Base-by-base conservation (phyloP, 2,113 vertebrate species). In the Vimba vimba region DNA sequence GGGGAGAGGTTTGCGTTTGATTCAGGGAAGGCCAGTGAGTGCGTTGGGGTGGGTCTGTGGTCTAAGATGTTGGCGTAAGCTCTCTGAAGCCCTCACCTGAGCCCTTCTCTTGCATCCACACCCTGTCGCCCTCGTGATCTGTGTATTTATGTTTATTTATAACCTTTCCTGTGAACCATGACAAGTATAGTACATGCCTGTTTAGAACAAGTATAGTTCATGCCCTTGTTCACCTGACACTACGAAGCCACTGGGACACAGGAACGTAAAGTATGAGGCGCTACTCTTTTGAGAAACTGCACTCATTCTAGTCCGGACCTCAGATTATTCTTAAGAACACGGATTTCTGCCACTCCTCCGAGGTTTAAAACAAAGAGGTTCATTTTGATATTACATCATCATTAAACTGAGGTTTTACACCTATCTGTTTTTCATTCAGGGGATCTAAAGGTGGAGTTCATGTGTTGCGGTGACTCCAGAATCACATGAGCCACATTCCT, bases 21-120 rank as follows among this genome's bases (percentile, higher is more conserved):
- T 66, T 74, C 64, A 68, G 47, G 47, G 23, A 69, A 83, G 85
- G 85, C 88, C 87, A 88, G 73, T 12, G 79, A 88, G 89, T 88
- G 73, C 78, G 60, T 85, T 74, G 43, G 78, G 68, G 89, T 79
- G 79, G 85, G 50, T 62, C 47, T 64, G 86, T 50, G 68, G 80
- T 73, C 25, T 77, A 57, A 81, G 68, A 71, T 79, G 71, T 79
- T 76, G 76, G 69, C n/a, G 36, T 43, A 59, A 57, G 23, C 30
- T 64, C 66, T 23, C 62, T 9, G 27, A 50, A 36, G 64, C 50
- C 27, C 68, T 73, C 77, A 80, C 85, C 85, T 82, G 64, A 39
- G 50, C n/a, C 36, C 64, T 62, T 52, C 43, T n/a, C 79, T 78
- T 21, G 25, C 23, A 33, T 73, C 86, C 68, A 81, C 1, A 43